Base-by-base conservation (phyloP, 2,888 invertebrate genomes). In the Pterostichus niger region DNA sequence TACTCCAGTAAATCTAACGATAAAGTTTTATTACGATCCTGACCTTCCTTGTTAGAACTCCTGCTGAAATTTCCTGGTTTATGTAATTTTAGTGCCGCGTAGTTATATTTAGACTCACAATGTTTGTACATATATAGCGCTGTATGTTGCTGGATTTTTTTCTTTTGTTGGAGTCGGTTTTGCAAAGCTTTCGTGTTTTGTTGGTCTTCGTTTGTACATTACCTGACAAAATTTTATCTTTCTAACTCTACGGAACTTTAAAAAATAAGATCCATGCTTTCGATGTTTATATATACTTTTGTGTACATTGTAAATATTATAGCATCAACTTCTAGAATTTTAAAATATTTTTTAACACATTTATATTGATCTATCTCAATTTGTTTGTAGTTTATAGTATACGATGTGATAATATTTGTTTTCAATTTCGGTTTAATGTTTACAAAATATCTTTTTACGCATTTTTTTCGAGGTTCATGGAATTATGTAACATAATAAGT, bases 101-200 rank as follows among this genome's bases (percentile, higher is more conserved):
- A 52, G 52, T 52, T 52, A 52, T 11, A 52, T 52, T 52, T 52
- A 52, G 52, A 52, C 52, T 52, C 52, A 5, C 40, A 52, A 13
- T 52, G 52, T 52, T 52, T 52, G 52, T n/a, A 13, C 5, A 52
- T 13, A 13, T 13, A 52, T 13, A 52, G 52, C 6, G n/a, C 52
- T 52, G 6, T 13, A 52, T 52, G 52, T 13, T 52, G 52, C 13
- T 9, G 52, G n/a, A n/a, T 11, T 52, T 52, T 52, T 52, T 52
- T 11, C 40, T 9, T 40, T 40, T 40, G 40, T 40, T 40, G 6
- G 10, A 0, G 52, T 52, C 9, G 13, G 1, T 52, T 52, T 13
- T 52, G 52, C 52, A 13, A 52, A 40, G 6, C 52, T 52, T 52
- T 52, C 24, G 40, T 40, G 40, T 40, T 40, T 9, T n/a, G n/a